Evolutionary conservation across 2,888 invertebrate genomes (phyloP), one percentile per base, ranked within the genome.

Genomic region (Diabrotica balteata): DNA sequence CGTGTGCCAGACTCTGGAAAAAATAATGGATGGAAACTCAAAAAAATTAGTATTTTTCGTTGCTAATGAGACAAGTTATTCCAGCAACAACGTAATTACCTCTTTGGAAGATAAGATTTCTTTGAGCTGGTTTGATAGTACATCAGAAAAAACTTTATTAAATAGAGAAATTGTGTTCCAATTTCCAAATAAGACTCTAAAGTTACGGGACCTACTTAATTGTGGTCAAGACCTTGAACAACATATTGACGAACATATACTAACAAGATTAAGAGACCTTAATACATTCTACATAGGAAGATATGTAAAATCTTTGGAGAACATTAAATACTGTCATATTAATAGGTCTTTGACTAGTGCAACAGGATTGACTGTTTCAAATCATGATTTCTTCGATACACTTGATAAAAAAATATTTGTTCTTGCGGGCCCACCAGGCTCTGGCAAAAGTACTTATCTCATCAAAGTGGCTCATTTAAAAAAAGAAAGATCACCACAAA

Each of bases 141-240:
- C 5, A n/a, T 8, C 51, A 7, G 7, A 11, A 51, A 5, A 17
- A 0, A 11, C n/a, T 51, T 8, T 51, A 8, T 11, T 51, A n/a
- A 51, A 51, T 51, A 51, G 17, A 51, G 17, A 51, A 17, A n/a
- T 51, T 51, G 8, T 51, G 11, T 51, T 51, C 7, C 51, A 51
- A 51, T 32, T 32, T 32, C 32, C 32, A 2, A 17, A 17, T 5
- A 11, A 51, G 17, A 51, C n/a, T 10, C 17, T 51, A 10, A 51
- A 51, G 17, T 5, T 51, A 51, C 4, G 7, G n/a, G 8, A 51
- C 7, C 8, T 51, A 7, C 7, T 51, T 51, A n/a, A 51, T 51
- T 17, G 5, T 32, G 32, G 4, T 32, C 32, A 32, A 32, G 32
- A 32, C 32, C 32, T 32, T 32, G 32, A 32, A 32, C 4, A 32